Conservation (phyloP, 2,113 vertebrate genomes). For the Enhydra lutris region DNA sequence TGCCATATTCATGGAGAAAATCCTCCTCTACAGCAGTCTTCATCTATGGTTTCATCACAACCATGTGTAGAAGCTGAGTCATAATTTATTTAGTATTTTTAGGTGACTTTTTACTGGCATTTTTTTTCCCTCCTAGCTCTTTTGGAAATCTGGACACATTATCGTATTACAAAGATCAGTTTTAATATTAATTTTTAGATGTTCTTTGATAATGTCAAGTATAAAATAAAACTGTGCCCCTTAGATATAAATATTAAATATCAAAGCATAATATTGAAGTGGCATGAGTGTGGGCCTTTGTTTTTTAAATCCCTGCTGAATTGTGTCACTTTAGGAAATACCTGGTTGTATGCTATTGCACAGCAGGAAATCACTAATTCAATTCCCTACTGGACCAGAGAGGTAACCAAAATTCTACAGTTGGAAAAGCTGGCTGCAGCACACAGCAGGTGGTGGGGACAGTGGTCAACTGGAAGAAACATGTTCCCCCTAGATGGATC, state of each 20-base stretch:
- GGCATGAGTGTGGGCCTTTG: background rate
- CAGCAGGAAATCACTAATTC: background rate
- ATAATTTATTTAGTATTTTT: background rate
- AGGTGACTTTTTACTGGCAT: background rate
- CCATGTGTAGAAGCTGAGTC: background rate
- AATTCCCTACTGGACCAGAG: background rate
- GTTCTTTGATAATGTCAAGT: background rate
- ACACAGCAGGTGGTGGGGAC: background rate
- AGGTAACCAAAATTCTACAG: background rate
- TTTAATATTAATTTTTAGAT: background rate
- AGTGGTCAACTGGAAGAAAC: background rate
- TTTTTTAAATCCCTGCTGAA: background rate
- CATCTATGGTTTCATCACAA: background rate
- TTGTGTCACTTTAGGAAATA: background rate
- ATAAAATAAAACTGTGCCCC: background rate
- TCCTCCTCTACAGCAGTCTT: background rate
- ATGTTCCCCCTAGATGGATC: rapidly evolving
- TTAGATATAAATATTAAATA: background rate
- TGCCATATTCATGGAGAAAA: background rate
- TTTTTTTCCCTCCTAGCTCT: background rate
- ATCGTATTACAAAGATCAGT: background rate
- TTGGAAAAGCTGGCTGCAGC: background rate
- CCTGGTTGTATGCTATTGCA: background rate
- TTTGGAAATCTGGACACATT: background rate
- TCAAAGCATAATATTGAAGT: background rate